phyloP scores from a whole-genome alignment of 37 sponge, comb jelly and placozoan species.

The Halisarca cf. caerulea region DNA sequence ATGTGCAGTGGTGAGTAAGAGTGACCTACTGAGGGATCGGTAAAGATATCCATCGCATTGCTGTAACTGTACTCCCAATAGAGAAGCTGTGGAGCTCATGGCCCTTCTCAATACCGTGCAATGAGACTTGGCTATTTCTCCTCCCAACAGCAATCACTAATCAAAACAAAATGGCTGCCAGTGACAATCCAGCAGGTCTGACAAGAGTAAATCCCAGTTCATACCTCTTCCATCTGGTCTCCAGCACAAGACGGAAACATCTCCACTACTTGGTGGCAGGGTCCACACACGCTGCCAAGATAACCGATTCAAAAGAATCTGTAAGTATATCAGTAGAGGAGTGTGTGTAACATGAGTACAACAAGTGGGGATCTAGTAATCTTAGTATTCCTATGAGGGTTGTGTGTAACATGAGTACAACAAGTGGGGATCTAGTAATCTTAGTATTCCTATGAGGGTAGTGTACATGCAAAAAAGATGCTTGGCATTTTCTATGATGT shows the following conservation, averaged over 20 bases:
- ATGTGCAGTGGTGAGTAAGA: background rate
- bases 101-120: conserved; percentile 57
- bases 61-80: conserved; percentile 22
- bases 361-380: background rate
- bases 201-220: too few relatives aligned
- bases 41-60: conserved; percentile 39
- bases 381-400: background rate
- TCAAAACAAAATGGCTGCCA: too few relatives aligned
- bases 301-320: conserved; percentile 66
- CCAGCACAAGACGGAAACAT: conserved; percentile 51
- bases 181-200: too few relatives aligned
- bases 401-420: background rate
- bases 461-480: too few relatives aligned
- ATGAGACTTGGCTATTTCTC: conserved; percentile 35
- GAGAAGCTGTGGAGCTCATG: conserved; percentile 38
- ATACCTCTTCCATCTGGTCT: conserved; percentile 82
- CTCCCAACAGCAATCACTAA: conserved; percentile 63
- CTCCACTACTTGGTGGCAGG: conserved; percentile 24
- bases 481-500: too few relatives aligned
- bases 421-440: background rate
- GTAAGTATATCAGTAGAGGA: too few relatives aligned
- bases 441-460: background rate
- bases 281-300: conserved; percentile 79
- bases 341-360: background rate
- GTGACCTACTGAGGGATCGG: background rate